These are phyloP conservation scores for Cotesia chilonis DNA, from an alignment of 1,140 invertebrate species.

Conservation along the genomic window DNA sequence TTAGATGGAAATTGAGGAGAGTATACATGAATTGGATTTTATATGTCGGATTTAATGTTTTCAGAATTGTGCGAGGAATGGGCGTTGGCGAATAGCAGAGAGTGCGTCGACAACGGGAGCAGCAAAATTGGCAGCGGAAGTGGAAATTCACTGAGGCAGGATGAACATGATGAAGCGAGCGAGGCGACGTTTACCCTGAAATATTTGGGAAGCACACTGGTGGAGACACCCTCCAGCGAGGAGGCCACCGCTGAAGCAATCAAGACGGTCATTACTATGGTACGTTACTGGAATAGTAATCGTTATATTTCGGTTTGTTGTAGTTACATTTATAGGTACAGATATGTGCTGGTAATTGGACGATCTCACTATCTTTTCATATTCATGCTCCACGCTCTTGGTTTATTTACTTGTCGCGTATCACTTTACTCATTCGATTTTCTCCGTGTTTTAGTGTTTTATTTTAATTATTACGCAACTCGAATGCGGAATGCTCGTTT, in stretches of 20 bases:
- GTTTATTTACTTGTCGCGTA: background rate
- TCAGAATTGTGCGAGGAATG: constrained; percentile 82
- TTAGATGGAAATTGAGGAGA: background rate
- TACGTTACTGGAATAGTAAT: constrained; percentile 46
- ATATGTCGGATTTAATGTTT: constrained; percentile 25
- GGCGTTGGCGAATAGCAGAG: constrained; percentile 71
- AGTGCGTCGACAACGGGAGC: constrained; percentile 71
- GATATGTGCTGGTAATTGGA: constrained; percentile 20
- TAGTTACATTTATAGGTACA: background rate
- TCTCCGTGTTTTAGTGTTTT: background rate
- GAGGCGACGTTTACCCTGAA: constrained; percentile 75
- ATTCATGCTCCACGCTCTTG: background rate
- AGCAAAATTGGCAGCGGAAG: constrained; percentile 40
- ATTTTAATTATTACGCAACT: too few species aligned
- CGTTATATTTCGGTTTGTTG: background rate
- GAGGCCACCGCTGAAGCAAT: constrained; percentile 75
- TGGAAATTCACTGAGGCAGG: constrained; percentile 54
- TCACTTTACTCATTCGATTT: constrained; percentile 1
- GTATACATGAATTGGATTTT: background rate
- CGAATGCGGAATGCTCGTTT: too few species aligned
- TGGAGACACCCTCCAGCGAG: constrained; percentile 72
- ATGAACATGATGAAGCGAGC: constrained; percentile 67
- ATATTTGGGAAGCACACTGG: constrained; percentile 76
- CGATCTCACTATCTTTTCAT: constrained; percentile 2
- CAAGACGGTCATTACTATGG: constrained; percentile 75